Evolutionary conservation across 2,888 invertebrate species (phyloP).

Genomic region (Dione juno): DNA sequence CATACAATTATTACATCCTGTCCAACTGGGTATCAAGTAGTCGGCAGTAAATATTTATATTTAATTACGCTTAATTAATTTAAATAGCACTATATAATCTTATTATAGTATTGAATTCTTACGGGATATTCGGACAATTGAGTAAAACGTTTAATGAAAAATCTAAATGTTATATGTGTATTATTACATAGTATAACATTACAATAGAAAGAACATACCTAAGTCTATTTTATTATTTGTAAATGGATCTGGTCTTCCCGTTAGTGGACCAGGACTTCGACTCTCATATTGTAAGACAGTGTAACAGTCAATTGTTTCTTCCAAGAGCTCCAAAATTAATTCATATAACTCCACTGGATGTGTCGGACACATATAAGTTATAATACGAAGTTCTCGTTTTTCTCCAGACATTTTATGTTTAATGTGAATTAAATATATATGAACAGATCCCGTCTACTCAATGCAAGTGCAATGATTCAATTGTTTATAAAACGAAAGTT

Average conservation of each 20-base stretch:
- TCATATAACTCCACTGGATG: constrained; percentile 85
- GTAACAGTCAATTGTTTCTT: constrained; percentile 75
- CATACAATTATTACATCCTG: not conserved
- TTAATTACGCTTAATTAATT: too few relatives aligned
- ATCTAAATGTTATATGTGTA: too few relatives aligned
- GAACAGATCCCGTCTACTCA: not conserved
- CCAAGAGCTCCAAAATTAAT: constrained; percentile 80
- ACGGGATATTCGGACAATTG: too few relatives aligned
- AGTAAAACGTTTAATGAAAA: too few relatives aligned
- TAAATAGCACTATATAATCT: too few relatives aligned
- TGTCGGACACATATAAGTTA: constrained; percentile 85
- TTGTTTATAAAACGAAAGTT: constrained; percentile 8
- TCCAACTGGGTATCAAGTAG: not conserved
- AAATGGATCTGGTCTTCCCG: constrained; percentile 83
- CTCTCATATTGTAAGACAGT: constrained; percentile 84
- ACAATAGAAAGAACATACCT: constrained; percentile 66
- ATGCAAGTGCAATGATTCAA: not conserved
- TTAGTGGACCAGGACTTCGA: constrained; percentile 77
- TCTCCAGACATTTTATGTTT: constrained; percentile 59
- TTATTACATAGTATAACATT: not conserved
- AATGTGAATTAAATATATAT: not conserved
- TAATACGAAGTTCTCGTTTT: constrained; percentile 75
- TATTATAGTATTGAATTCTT: too few relatives aligned
- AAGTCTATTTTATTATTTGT: constrained; percentile 79
- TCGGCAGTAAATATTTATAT: too few relatives aligned